Evolutionary conservation across 2,797 vertebrate species (phyloP).

Genomic region (Schizopygopsis pylzovi): DNA sequence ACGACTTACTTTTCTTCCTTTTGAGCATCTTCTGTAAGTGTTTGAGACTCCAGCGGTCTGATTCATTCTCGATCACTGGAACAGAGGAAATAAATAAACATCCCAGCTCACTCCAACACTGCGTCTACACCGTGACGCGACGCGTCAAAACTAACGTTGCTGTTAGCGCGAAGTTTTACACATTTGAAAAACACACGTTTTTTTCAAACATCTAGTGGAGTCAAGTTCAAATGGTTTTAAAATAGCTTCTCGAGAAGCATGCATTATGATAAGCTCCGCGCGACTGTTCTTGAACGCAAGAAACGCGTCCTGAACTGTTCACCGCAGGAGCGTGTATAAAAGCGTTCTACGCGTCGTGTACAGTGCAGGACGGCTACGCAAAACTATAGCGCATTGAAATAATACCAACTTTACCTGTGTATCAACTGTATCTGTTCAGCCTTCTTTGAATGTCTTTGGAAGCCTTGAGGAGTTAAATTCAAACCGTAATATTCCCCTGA

Average conservation of each 20-base stretch:
- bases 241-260: not conserved
- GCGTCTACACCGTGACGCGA: not conserved
- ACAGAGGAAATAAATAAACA: slow-evolving; percentile 24
- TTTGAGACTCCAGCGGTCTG: slow-evolving; percentile 93
- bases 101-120: not conserved
- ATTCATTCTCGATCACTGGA: slow-evolving; percentile 83
- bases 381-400: not conserved
- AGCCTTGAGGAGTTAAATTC: not conserved
- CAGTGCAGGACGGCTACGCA: not conserved
- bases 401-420: slow-evolving; percentile 4
- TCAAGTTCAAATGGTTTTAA: not conserved
- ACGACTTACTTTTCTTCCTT: slow-evolving; percentile 87
- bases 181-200: not conserved
- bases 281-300: not conserved
- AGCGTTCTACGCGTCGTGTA: not conserved
- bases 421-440: not conserved
- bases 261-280: not conserved
- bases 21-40: slow-evolving; percentile 88
- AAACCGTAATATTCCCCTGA: slow-evolving; percentile 7
- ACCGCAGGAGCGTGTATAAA: too few relatives aligned
- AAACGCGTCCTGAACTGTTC: not conserved
- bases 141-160: not conserved
- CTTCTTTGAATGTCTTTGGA: not conserved
- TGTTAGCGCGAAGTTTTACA: not conserved
- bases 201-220: not conserved